Conservation (phyloP, 2,113 vertebrate genomes). For the Solea senegalensis region DNA sequence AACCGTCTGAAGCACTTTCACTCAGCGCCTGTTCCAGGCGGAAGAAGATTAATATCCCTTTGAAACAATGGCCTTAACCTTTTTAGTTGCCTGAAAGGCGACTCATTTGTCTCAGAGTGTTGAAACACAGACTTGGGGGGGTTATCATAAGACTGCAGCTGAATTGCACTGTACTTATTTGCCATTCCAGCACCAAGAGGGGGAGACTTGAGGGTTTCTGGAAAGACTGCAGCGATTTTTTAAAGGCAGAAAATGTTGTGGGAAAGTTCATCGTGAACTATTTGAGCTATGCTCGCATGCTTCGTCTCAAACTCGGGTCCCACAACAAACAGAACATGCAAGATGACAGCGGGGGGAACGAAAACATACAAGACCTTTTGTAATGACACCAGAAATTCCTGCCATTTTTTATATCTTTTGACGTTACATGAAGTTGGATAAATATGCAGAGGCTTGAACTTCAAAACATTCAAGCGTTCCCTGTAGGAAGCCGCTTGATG, state of each 20-base stretch:
- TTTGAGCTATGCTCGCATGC: constrained; percentile 77
- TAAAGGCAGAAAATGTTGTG: constrained; percentile 74
- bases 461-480: constrained; percentile 49
- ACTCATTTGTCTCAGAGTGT: constrained; percentile 45
- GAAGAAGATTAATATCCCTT: constrained; percentile 22
- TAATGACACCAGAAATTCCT: constrained; percentile 75
- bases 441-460: constrained; percentile 74
- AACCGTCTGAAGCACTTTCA: constrained; percentile 48
- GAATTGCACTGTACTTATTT: constrained; percentile 63
- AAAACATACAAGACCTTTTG: constrained; percentile 79
- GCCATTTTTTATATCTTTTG: constrained; percentile 73
- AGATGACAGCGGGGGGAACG: constrained; percentile 74
- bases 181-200: constrained; percentile 49
- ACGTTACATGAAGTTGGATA: constrained; percentile 67
- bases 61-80: constrained; percentile 70
- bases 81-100: constrained; percentile 51
- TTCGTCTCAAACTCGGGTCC: constrained; percentile 61
- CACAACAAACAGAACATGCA: constrained; percentile 71
- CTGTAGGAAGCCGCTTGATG: constrained; percentile 30
- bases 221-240: constrained; percentile 57
- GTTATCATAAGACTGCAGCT: constrained; percentile 56
- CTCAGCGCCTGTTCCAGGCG: constrained; percentile 27
- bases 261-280: constrained; percentile 83
- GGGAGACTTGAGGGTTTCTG: constrained; percentile 39
- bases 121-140: constrained; percentile 41